Evolutionary conservation across 2,888 invertebrate genomes (phyloP).

Genomic region (Diabrotica balteata): DNA sequence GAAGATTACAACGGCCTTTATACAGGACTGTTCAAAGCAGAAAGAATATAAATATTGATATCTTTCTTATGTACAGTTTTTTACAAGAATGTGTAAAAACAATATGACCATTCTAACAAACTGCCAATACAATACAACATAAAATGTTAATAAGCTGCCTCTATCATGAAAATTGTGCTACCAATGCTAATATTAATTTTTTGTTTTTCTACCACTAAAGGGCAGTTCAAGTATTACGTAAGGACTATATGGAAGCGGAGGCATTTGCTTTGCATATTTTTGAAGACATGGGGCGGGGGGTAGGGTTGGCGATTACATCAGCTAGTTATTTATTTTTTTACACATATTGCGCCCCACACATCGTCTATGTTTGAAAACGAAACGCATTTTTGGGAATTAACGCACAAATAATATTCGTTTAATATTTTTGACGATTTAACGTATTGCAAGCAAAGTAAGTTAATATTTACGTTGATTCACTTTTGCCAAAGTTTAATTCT

Average conservation of each 20-base stretch:
- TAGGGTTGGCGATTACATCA: background rate
- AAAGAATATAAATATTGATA: too few relatives aligned
- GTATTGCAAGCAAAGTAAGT: conserved; percentile 7
- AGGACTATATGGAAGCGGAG: background rate
- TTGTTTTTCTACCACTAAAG: background rate
- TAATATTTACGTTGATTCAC: conserved; percentile 2
- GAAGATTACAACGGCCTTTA: too few relatives aligned
- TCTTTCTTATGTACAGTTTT: too few relatives aligned
- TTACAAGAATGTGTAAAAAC: too few relatives aligned
- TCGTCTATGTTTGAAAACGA: background rate
- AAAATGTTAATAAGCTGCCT: too few relatives aligned
- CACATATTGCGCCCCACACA: background rate
- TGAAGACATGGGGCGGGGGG: background rate
- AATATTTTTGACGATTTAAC: background rate
- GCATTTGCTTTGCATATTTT: background rate
- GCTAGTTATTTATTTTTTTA: background rate
- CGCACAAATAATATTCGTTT: background rate
- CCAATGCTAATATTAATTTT: too few relatives aligned
- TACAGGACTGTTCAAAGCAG: too few relatives aligned
- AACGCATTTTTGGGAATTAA: background rate
- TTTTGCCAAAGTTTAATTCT: background rate
- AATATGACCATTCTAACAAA: too few relatives aligned
- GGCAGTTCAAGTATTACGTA: background rate
- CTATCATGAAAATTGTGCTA: too few relatives aligned
- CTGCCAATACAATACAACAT: too few relatives aligned